Evolutionary conservation across 1,140 invertebrate species (phyloP).

Genomic region (Trichomalopsis sarcophagae): DNA sequence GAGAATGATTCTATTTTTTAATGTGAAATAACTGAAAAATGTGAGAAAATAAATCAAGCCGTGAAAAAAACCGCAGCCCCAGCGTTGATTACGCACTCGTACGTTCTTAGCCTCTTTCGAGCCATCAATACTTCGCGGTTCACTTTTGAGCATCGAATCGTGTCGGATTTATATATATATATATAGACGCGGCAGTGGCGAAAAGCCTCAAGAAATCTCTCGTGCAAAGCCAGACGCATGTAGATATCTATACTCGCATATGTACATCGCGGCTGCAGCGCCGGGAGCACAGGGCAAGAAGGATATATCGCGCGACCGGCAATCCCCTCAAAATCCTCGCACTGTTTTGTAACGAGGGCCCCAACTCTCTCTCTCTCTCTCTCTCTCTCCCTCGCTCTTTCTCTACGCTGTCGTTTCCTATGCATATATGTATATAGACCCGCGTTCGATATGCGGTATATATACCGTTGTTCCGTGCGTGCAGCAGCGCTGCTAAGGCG

Average conservation of each 20-base stretch:
- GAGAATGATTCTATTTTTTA: too few relatives aligned
- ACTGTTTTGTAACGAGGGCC: neutral
- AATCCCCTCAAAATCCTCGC: neutral
- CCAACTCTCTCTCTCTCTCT: neutral
- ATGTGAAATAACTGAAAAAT: too few relatives aligned
- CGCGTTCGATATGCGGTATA: neutral
- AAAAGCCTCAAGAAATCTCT: neutral
- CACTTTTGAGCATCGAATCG: neutral
- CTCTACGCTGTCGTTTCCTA: neutral
- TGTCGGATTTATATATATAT: neutral
- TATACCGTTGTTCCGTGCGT: neutral
- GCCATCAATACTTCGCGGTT: too few relatives aligned
- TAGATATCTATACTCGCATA: neutral
- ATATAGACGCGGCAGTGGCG: too few relatives aligned
- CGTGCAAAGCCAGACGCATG: neutral
- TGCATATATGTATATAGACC: neutral
- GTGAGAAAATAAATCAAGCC: too few relatives aligned
- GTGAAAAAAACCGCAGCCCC: too few relatives aligned
- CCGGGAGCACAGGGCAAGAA: neutral
- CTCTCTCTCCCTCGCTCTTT: too few relatives aligned
- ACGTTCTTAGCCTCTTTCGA: too few relatives aligned
- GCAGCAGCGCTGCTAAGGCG: too few relatives aligned
- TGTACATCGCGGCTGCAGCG: neutral
- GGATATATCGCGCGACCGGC: neutral
- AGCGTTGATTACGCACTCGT: too few relatives aligned